Base-by-base conservation (phyloP, 2,797 vertebrate genomes). In the Meriones psammophilus region DNA sequence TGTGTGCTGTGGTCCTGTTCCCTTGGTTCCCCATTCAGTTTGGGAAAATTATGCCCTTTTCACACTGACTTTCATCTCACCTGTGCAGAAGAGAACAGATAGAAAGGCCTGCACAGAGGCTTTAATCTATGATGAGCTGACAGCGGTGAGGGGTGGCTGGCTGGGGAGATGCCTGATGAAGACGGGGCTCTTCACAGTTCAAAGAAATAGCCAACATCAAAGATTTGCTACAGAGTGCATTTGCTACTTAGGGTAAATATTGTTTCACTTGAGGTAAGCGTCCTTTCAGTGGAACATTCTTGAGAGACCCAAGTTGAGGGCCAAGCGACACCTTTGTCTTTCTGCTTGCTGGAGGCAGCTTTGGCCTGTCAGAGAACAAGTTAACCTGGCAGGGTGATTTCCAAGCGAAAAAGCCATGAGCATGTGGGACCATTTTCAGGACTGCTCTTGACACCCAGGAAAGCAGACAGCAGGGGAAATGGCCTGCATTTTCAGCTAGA, bases 351-450 rank as follows among this genome's bases (percentile, higher is more conserved):
- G 24, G 77, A 74, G 36, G 20, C 2, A 4, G 3, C 26, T 30
- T 4, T 0, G 0, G 1, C 1, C 2, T 4, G 73, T 54, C 64
- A 3, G 50, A n/a, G 4, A 78, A 15, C 6, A 9, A 33, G 1
- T 14, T 46, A 64, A 1, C 15, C 62, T 50, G 71, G 8, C 24
- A 1, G 9, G n/a, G 5, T 8, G 28, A 80, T 12, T 80, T 84
- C 64, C 6, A 6, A 9, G 33, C 5, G 28, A 71, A 46, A 20
- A 28, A 33, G n/a, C 8, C 1, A 0, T 17, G n/a, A 33, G 5
- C 20, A 20, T 8, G 6, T 1, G 81, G 58, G 36, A 42, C 14
- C 1, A 9, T 33, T 50, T 62, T 36, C 13, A 2, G 3, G 8
- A 1, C 3, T 6, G 20, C 87, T 18, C 62, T 81, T 39, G 6